Percentiles rank a stretch among this genome's conserved stretches.
Evolutionary conservation across 2,888 invertebrate species (phyloP).

Genomic region (Chydorus sphaericus): DNA sequence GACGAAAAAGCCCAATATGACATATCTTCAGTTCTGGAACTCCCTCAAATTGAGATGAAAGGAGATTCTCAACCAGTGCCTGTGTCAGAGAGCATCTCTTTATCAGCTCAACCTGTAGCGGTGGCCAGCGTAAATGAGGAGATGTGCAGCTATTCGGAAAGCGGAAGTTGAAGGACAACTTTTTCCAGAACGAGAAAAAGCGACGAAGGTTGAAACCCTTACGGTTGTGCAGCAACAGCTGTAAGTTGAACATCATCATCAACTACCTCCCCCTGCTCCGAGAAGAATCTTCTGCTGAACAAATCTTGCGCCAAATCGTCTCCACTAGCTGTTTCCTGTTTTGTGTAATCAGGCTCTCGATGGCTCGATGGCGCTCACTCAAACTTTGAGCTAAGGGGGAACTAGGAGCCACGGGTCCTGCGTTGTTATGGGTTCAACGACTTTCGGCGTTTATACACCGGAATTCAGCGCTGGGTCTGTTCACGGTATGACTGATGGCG

Average conservation of each 20-base stretch:
- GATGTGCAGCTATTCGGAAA: too few relatives aligned
- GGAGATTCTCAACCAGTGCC: not conserved
- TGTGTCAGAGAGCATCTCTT: not conserved
- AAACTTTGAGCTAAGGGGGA: not conserved
- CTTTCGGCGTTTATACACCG: constrained; percentile 72
- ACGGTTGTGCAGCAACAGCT: too few relatives aligned
- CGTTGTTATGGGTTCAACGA: constrained; percentile 35
- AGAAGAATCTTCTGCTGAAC: not conserved
- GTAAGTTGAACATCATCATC: too few relatives aligned
- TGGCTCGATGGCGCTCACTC: not conserved
- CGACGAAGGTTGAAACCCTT: too few relatives aligned
- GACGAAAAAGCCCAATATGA: not conserved
- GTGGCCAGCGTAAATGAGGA: too few relatives aligned
- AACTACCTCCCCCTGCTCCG: too few relatives aligned
- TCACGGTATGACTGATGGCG: constrained; percentile 54
- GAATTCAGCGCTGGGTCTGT: constrained; percentile 71
- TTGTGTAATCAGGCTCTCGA: too few relatives aligned
- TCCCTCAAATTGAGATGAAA: not conserved
- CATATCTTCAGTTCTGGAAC: not conserved
- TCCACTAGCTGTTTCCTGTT: not conserved
- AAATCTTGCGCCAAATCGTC: not conserved
- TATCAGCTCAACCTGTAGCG: too few relatives aligned
- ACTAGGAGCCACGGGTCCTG: not conserved
- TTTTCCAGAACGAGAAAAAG: too few relatives aligned
- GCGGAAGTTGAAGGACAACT: too few relatives aligned